These are phyloP conservation scores for Alligator sinensis DNA, from an alignment of 2,113 vertebrate genomes.

Conservation along the genomic window DNA sequence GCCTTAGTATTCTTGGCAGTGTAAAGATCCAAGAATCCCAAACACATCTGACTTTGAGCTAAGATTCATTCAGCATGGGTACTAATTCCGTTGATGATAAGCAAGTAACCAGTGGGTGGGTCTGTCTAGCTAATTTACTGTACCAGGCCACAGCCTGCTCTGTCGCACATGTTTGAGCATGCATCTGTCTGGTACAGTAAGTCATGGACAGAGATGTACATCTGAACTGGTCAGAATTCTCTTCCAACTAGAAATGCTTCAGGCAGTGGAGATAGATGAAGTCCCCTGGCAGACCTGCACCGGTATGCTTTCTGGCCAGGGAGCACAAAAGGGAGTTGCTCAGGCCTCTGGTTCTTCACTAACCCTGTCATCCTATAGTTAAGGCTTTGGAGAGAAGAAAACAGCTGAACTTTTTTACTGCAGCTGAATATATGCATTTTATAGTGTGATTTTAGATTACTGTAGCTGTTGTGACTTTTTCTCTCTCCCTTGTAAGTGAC, in stretches of 20 bases:
- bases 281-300: too few relatives aligned
- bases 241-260: too few relatives aligned
- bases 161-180: too few relatives aligned
- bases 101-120: fast-evolving
- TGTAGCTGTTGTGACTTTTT: background rate
- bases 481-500: background rate
- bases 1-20: background rate
- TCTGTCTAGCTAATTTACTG: too few relatives aligned
- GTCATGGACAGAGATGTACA: too few relatives aligned
- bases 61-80: background rate
- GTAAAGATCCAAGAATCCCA: background rate
- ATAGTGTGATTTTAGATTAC: background rate
- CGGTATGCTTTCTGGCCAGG: too few relatives aligned
- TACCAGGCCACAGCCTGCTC: too few relatives aligned
- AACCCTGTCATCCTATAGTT: background rate
- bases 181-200: too few relatives aligned
- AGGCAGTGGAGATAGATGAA: too few relatives aligned
- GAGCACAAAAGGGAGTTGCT: too few relatives aligned
- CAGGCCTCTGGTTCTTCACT: background rate
- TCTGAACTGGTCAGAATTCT: too few relatives aligned
- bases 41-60: background rate
- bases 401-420: background rate
- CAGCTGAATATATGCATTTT: background rate
- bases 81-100: background rate
- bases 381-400: background rate